Evolutionary conservation across 1,140 invertebrate genomes (phyloP).

Genomic region (Drosophila carrolli): DNA sequence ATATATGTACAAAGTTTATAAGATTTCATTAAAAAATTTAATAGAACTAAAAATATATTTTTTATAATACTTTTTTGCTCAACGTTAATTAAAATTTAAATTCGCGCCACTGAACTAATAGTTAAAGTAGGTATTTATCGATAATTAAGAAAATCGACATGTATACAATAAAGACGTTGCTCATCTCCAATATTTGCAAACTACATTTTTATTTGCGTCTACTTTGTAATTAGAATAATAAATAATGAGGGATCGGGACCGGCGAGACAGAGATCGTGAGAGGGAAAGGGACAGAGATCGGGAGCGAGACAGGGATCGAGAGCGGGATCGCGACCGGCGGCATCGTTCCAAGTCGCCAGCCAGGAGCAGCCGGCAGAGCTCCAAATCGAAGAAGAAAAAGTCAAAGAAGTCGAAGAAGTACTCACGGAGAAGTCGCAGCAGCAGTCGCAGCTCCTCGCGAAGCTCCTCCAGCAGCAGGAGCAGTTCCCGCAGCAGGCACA

Average conservation of each 20-base stretch:
- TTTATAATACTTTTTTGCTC: too few species aligned
- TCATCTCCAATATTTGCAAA: neutral
- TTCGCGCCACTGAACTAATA: too few species aligned
- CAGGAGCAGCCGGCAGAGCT: constrained; percentile 55
- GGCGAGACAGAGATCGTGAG: constrained; percentile 56
- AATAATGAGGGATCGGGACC: constrained; percentile 54
- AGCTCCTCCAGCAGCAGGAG: constrained; percentile 60
- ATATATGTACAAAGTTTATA: too few species aligned
- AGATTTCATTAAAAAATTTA: too few species aligned
- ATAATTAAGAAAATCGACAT: neutral
- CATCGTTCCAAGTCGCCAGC: constrained; percentile 70
- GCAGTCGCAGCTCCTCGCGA: constrained; percentile 64
- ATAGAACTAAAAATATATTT: too few species aligned
- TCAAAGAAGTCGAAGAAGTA: constrained; percentile 79
- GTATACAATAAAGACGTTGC: neutral
- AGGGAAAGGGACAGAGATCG: constrained; percentile 56
- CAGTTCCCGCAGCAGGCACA: constrained; percentile 67
- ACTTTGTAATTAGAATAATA: neutral
- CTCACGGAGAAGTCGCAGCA: constrained; percentile 65
- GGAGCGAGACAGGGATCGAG: constrained; percentile 50
- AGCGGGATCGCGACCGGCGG: constrained; percentile 56
- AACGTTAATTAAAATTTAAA: too few species aligned
- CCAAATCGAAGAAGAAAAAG: constrained; percentile 74
- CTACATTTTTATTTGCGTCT: neutral
- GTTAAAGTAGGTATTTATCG: neutral